phyloP scores from a whole-genome alignment of 2,888 invertebrate genomes.

The Ormyrus thymus region DNA sequence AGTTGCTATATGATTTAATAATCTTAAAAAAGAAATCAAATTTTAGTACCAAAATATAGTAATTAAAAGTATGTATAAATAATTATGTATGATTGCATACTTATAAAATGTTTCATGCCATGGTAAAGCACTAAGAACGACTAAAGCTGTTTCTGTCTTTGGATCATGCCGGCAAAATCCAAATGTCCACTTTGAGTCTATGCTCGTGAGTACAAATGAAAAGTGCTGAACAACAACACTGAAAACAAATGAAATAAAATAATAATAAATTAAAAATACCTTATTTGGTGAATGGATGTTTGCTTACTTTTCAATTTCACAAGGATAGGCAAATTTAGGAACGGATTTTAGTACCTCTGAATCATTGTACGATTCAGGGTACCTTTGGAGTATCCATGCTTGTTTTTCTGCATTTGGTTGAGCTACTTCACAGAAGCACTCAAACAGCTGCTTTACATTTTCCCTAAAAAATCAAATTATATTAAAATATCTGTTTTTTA shows the following conservation, averaged over 20 bases:
- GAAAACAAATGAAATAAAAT: slow-evolving; percentile 68
- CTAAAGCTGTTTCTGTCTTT: slow-evolving; percentile 88
- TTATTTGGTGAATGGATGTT: slow-evolving; percentile 4
- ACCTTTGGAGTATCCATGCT: slow-evolving; percentile 88
- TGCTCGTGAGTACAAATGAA: slow-evolving; percentile 96
- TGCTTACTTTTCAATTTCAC: slow-evolving; percentile 85
- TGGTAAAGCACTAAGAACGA: slow-evolving; percentile 91
- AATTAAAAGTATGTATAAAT: slow-evolving; percentile 24
- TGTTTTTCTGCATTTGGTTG: slow-evolving; percentile 80
- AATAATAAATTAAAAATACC: background rate
- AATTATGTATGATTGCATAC: slow-evolving; percentile 76
- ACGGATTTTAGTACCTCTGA: slow-evolving; percentile 90
- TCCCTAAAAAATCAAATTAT: slow-evolving; percentile 77
- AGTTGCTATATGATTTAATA: slow-evolving; percentile 89
- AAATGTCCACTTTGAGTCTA: slow-evolving; percentile 97
- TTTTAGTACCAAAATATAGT: slow-evolving; percentile 3
- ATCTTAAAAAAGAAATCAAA: slow-evolving; percentile 74
- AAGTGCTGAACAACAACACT: slow-evolving; percentile 93
- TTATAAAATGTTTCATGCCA: slow-evolving; percentile 98
- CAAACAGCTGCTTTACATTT: slow-evolving; percentile 86
- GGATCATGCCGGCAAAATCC: slow-evolving; percentile 98
- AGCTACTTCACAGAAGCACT: slow-evolving; percentile 89
- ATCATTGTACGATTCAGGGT: slow-evolving; percentile 89
- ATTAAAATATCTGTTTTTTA: slow-evolving; percentile 9
- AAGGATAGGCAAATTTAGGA: slow-evolving; percentile 94